A percentile compares a stretch with the other conserved stretches of the same genome.
phyloP scores from a whole-genome alignment of 2,797 vertebrate genomes.

The Podarcis lilfordi region DNA sequence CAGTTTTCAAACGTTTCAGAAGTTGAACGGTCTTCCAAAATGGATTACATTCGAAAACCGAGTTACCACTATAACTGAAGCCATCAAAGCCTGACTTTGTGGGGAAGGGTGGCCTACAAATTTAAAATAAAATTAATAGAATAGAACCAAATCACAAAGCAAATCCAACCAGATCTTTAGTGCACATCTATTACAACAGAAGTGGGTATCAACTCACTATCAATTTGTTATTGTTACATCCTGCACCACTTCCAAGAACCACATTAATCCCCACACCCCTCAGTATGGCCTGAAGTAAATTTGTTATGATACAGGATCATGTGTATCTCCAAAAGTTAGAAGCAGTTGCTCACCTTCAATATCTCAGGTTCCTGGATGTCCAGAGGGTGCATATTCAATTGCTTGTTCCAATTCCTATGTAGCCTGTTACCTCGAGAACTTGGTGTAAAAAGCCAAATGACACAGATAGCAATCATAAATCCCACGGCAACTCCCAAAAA shows the following conservation, averaged over 20 bases:
- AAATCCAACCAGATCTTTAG: not conserved
- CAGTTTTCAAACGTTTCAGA: too few species aligned
- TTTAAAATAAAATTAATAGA: too few species aligned
- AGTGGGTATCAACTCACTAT: not conserved
- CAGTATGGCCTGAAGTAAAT: not conserved
- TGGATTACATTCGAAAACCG: too few species aligned
- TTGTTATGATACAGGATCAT: not conserved
- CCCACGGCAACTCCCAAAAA: slow-evolving; percentile 89
- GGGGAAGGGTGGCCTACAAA: too few species aligned
- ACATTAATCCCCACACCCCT: not conserved
- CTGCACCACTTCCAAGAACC: not conserved
- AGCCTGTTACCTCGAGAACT: slow-evolving; percentile 68
- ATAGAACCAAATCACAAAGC: too few species aligned
- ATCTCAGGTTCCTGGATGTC: slow-evolving; percentile 93
- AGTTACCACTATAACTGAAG: too few species aligned
- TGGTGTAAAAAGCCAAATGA: slow-evolving; percentile 91
- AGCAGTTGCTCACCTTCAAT: slow-evolving; percentile 85
- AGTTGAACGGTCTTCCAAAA: too few species aligned
- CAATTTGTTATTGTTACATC: too few species aligned
- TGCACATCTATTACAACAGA: not conserved
- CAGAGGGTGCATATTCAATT: slow-evolving; percentile 78
- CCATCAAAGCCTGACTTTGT: too few species aligned
- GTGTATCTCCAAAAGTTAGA: not conserved
- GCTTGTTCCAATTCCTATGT: slow-evolving; percentile 63
- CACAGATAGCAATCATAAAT: slow-evolving; percentile 89